Evolutionary conservation across 2,797 vertebrate species (phyloP), one percentile per base, ranked within the genome.

Genomic region (Dicrostonyx torquatus): DNA sequence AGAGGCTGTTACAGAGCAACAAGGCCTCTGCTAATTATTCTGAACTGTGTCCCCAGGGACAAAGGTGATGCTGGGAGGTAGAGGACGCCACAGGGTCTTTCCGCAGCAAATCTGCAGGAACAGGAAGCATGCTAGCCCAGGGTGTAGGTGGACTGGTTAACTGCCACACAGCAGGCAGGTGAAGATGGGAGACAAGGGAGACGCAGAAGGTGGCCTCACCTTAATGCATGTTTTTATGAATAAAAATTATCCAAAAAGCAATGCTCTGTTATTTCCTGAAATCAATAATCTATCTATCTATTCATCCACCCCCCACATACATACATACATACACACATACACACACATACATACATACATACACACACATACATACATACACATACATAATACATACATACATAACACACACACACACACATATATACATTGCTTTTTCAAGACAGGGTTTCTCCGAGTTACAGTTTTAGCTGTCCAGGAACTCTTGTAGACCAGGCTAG

Each of bases 161-260:
- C 53, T 40, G 55, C 62, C 3, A 26, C 15, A 1, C 53, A 1
- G 4, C 60, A 37, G n/a, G 43, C 62, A 64, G 82, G 43, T 6
- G 83, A 70, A 24, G 12, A 11, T 20, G 2, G 0, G 78, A 62
- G 34, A 29, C 34, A n/a, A 45, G 37, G 12, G 48, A 76, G 40
- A 64, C 60, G 22, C 14, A 1, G 45, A 17, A 31, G 79, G 22
- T 4, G 15, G 10, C 31, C 83, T 13, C 13, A 15, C 34, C 66
- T n/a, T 53, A 37, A 2, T 3, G 12, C n/a, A 20, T 12, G 6
- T 0, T 87, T 95, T 62, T 62, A 43, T 34, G 15, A 87, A 66
- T 92, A 79, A 77, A 84, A 93, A 76, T 70, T 29, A 95, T 34
- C 29, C 29, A 12, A 11, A 68, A 87, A 90, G 45, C 48, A 58